Evolutionary conservation across 2,113 vertebrate genomes (phyloP).

Genomic region (Gobius niger): DNA sequence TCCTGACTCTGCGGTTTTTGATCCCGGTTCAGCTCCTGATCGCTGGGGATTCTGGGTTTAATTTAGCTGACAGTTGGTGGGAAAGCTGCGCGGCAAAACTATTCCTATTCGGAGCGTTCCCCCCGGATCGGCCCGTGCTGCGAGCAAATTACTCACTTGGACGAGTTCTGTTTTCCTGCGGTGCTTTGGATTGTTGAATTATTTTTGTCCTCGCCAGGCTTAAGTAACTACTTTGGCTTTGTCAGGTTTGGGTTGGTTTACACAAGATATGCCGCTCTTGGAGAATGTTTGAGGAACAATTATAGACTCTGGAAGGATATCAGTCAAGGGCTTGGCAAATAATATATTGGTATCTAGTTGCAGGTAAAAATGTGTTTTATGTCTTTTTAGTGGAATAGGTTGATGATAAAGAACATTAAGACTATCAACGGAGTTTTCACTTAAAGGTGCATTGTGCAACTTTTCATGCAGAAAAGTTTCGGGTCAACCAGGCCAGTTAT

Average conservation of each 20-base stretch:
- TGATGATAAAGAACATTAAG: too few relatives aligned
- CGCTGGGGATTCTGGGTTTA: conserved; percentile 11
- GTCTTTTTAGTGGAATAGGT: too few relatives aligned
- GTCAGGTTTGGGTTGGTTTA: conserved; percentile 22
- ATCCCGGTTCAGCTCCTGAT: conserved; percentile 5
- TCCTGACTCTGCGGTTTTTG: conserved; percentile 11
- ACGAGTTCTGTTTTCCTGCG: background rate
- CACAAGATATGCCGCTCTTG: conserved; percentile 9
- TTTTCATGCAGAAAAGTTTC: too few relatives aligned
- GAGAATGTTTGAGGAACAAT: background rate
- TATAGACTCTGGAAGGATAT: too few relatives aligned
- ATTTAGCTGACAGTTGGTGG: conserved; percentile 19
- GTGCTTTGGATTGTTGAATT: background rate
- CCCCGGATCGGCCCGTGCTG: conserved; percentile 10
- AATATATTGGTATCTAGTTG: too few relatives aligned
- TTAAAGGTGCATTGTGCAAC: too few relatives aligned
- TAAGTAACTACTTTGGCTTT: background rate
- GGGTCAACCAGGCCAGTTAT: too few relatives aligned
- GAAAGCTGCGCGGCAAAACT: conserved; percentile 6
- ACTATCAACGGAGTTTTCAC: too few relatives aligned
- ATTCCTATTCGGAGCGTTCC: conserved; percentile 4
- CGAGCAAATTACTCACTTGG: conserved; percentile 16
- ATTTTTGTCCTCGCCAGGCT: conserved; percentile 13
- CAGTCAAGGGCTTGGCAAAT: too few relatives aligned
- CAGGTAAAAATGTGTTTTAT: too few relatives aligned